Evolutionary conservation across 2,797 vertebrate genomes (phyloP), one percentile per base, ranked within the genome.

Genomic region (Parambassis ranga): DNA sequence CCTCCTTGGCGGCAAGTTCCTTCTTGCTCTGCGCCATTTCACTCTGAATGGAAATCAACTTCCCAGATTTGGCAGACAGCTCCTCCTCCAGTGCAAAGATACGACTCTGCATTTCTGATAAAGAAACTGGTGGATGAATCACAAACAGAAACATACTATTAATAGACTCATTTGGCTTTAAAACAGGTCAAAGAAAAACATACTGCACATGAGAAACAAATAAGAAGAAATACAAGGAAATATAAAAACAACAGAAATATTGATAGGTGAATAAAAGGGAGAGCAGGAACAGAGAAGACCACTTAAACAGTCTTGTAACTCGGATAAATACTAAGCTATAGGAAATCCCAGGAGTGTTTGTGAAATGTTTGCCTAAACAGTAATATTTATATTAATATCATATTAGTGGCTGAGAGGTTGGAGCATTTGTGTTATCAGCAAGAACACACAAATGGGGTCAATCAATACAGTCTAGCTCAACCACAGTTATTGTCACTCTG

Each of bases 41-140:
- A 0, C 64, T 84, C 59, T 92, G 89, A 13, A 79, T 32, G 0
- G 82, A 81, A 71, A 67, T 91, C 36, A 86, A 33, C 1, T 30
- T 41, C 16, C 78, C 70, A 0, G 74, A 59, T 79, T 92, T 92
- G 2, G 51, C 52, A 23, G 74, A 47, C 8, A 93, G 7, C 56
- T 93, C 91, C 30, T 79, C 75, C 67, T 93, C 88, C 77, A 94
- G 70, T 26, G 75, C 65, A 30, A 84, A 77, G 4, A 89, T 58
- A 5, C 71, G 85, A 10, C 70, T 61, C 55, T 49, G 72, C 24
- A 90, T 60, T 72, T 84, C 87, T 56, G 58, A 60, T 19, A 62
- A 24, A 2, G 59, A 72, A 6, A 1, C 83, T 82, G 62, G 4
- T 7, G 37, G 28, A 66, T 13, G 28, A 14, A 81, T 1, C 4